Evolutionary conservation across 2,113 vertebrate genomes (phyloP).

Genomic region (Lucifuga dentata): DNA sequence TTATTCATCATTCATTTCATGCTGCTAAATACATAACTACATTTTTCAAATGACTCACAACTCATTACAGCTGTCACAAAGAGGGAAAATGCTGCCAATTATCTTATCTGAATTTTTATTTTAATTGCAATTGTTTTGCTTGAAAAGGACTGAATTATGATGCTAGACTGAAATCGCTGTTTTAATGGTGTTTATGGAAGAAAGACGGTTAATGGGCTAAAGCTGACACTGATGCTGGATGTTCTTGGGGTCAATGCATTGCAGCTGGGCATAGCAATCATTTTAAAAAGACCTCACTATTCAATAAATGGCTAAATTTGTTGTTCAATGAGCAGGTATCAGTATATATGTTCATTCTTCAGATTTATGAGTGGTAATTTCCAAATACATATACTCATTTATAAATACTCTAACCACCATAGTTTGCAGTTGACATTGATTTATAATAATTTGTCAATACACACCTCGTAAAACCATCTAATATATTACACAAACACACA

Average conservation of each 20-base stretch:
- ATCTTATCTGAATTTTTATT: too few species aligned
- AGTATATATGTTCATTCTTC: conserved; percentile 10
- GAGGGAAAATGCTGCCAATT: too few species aligned
- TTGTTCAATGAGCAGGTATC: background rate
- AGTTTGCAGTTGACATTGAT: conserved; percentile 17
- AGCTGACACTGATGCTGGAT: conserved; percentile 17
- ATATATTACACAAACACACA: conserved; percentile 46
- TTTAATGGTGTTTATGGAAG: background rate
- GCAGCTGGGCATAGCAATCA: conserved; percentile 27
- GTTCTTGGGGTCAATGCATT: conserved; percentile 26
- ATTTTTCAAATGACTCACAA: too few species aligned
- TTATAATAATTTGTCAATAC: conserved; percentile 17
- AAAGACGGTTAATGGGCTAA: conserved; percentile 6
- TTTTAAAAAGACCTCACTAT: conserved; percentile 31
- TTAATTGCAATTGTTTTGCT: too few species aligned
- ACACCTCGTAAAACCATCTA: conserved; percentile 28
- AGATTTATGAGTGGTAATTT: conserved; percentile 22
- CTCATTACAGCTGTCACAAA: too few species aligned
- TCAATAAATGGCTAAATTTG: background rate
- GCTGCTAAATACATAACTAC: too few species aligned
- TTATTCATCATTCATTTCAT: too few species aligned
- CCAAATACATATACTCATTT: conserved; percentile 12
- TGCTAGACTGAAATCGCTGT: too few species aligned
- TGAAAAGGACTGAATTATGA: too few species aligned
- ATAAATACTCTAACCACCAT: conserved; percentile 6